Percentiles rank a stretch among this genome's conserved stretches.
These are phyloP conservation scores for Drosophila neoperkinsi DNA, from an alignment of 2,888 invertebrate species.

Conservation along the genomic window DNA sequence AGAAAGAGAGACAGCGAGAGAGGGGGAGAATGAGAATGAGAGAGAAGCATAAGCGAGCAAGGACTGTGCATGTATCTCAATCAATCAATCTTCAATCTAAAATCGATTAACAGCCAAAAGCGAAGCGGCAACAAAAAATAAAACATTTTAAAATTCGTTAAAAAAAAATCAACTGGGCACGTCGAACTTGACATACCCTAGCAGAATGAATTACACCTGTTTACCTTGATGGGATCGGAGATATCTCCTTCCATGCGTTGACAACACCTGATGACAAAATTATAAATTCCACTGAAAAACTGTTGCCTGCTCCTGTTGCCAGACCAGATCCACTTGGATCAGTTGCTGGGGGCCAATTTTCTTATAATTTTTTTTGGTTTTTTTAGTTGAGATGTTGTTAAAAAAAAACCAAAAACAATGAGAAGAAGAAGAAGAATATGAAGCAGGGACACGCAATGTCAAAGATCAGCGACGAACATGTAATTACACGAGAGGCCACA, in stretches of 20 bases:
- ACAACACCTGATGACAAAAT: neutral
- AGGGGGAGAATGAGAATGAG: neutral
- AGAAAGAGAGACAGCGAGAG: neutral
- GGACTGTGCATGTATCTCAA: slow-evolving; percentile 36
- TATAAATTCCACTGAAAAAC: neutral
- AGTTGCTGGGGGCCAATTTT: neutral
- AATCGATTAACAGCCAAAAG: slow-evolving; percentile 60
- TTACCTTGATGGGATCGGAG: neutral
- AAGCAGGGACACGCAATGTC: slow-evolving; percentile 42
- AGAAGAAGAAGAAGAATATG: neutral
- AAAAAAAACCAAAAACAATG: slow-evolving; percentile 35
- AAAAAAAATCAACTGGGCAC: neutral
- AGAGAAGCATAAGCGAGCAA: neutral
- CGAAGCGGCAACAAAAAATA: slow-evolving; percentile 17
- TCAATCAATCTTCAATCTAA: slow-evolving; percentile 72
- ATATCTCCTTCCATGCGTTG: neutral
- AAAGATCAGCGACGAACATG: slow-evolving; percentile 34
- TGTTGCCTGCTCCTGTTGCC: neutral
- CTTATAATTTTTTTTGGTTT: neutral
- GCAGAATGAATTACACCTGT: neutral
- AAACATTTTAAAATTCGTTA: neutral
- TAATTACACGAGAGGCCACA: slow-evolving; percentile 44
- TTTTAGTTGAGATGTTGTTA: slow-evolving; percentile 65
- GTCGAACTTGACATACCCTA: neutral
- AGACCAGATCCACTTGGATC: neutral